Conservation (phyloP, 2,888 invertebrate genomes). For the Emmelina monodactyla region DNA sequence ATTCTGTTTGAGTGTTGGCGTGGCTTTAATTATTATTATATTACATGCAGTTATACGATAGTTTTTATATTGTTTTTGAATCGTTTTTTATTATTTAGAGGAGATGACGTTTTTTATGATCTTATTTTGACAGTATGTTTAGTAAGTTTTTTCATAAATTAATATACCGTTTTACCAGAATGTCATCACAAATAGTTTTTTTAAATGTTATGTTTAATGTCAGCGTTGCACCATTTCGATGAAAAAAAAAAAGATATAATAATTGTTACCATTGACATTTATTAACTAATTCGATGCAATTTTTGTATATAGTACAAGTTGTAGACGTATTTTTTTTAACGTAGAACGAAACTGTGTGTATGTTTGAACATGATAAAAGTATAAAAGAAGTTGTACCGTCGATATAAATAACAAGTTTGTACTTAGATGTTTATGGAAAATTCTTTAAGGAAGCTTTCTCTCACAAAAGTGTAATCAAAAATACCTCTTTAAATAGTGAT, state of each 20-base stretch:
- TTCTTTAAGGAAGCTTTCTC: conserved; percentile 31
- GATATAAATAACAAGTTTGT: conserved; percentile 20
- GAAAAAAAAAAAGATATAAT: conserved; percentile 3
- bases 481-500: conserved; percentile 60
- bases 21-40: conserved; percentile 53
- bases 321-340: conserved; percentile 27
- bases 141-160: background rate
- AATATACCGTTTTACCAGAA: too few relatives aligned
- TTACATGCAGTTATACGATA: conserved; percentile 31
- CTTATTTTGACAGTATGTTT: background rate
- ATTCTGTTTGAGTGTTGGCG: conserved; percentile 32
- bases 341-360: background rate
- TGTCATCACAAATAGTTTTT: background rate
- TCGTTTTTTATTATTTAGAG: conserved; percentile 1
- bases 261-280: conserved; percentile 41
- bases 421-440: conserved; percentile 28
- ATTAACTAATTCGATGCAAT: conserved; percentile 29
- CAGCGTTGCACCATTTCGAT: conserved; percentile 10
- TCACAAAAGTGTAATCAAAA: conserved; percentile 46
- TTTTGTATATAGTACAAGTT: conserved; percentile 53
- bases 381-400: too few relatives aligned
- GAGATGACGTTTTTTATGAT: background rate
- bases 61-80: conserved; percentile 35
- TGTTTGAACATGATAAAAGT: background rate
- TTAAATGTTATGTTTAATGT: conserved; percentile 21